A percentile compares a stretch with the other conserved stretches of the same genome.
These are phyloP conservation scores for Characodon lateralis DNA, from an alignment of 2,797 vertebrate species.

Conservation along the genomic window DNA sequence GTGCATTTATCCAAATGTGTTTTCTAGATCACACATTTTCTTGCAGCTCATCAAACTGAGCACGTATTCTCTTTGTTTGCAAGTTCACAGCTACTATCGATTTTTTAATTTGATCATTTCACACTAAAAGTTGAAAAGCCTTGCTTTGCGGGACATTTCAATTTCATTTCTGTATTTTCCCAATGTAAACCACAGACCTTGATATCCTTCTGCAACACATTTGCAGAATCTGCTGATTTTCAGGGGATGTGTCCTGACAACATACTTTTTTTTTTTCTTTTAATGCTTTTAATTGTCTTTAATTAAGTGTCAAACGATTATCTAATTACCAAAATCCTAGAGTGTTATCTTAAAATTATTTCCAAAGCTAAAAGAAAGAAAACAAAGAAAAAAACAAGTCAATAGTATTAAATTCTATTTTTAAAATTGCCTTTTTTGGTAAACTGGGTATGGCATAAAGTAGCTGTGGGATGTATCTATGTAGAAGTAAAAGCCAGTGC, in stretches of 20 bases:
- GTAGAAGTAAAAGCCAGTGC: neutral
- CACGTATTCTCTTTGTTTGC: constrained; percentile 29
- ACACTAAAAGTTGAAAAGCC: constrained; percentile 6
- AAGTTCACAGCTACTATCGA: constrained; percentile 21
- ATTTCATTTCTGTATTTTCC: constrained; percentile 17
- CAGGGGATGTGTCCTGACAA: constrained; percentile 20
- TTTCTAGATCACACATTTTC: constrained; percentile 41
- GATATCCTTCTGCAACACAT: constrained; percentile 26
- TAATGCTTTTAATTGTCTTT: constrained; percentile 28
- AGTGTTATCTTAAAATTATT: neutral
- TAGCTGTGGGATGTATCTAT: neutral
- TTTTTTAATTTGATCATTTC: constrained; percentile 29
- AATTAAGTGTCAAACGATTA: constrained; percentile 39
- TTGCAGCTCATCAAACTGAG: constrained; percentile 51
- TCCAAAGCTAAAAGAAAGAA: neutral
- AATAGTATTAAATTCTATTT: neutral
- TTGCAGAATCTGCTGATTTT: constrained; percentile 24
- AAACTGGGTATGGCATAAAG: neutral
- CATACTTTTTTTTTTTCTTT: constrained; percentile 15
- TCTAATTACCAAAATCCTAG: constrained; percentile 9
- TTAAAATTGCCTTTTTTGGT: neutral
- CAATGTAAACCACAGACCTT: constrained; percentile 29
- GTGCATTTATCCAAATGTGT: constrained; percentile 3
- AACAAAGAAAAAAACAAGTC: neutral
- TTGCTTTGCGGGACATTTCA: constrained; percentile 19